Evolutionary conservation across 2,888 invertebrate genomes (phyloP).

Genomic region (Neoaliturus tenellus): DNA sequence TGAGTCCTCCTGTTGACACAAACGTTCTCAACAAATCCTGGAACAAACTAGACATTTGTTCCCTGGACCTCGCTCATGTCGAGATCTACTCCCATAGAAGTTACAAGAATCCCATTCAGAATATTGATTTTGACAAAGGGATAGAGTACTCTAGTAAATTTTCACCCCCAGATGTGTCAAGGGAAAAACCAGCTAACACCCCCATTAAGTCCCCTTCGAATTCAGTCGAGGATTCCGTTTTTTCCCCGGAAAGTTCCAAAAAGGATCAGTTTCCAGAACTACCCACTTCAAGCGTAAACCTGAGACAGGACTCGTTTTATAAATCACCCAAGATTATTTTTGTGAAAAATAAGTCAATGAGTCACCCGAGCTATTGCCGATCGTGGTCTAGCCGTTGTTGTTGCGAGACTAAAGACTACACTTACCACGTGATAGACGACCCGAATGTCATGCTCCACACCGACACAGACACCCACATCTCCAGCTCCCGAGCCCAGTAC

Average conservation of each 20-base stretch:
- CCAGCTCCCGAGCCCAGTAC: constrained; percentile 8
- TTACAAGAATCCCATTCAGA: background rate
- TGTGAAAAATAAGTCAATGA: constrained; percentile 40
- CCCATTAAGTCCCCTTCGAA: background rate
- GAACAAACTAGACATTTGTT: constrained; percentile 51
- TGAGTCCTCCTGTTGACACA: background rate
- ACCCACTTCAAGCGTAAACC: background rate
- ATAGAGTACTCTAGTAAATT: background rate
- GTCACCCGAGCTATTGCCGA: background rate
- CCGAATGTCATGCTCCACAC: constrained; percentile 16
- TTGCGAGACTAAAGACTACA: constrained; percentile 16
- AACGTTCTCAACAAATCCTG: constrained; percentile 21
- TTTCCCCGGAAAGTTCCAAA: background rate
- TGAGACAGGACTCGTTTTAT: background rate
- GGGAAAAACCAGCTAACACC: background rate
- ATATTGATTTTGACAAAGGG: background rate
- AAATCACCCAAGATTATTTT: constrained; percentile 50
- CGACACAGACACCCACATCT: background rate
- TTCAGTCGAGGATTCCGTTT: background rate
- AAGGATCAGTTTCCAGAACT: background rate
- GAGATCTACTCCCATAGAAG: constrained; percentile 51
- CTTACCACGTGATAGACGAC: constrained; percentile 51
- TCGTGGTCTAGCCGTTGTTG: background rate
- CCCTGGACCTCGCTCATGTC: constrained; percentile 57
- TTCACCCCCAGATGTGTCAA: background rate